phyloP scores from a whole-genome alignment of 2,888 invertebrate genomes.

The Agrotis puta region DNA sequence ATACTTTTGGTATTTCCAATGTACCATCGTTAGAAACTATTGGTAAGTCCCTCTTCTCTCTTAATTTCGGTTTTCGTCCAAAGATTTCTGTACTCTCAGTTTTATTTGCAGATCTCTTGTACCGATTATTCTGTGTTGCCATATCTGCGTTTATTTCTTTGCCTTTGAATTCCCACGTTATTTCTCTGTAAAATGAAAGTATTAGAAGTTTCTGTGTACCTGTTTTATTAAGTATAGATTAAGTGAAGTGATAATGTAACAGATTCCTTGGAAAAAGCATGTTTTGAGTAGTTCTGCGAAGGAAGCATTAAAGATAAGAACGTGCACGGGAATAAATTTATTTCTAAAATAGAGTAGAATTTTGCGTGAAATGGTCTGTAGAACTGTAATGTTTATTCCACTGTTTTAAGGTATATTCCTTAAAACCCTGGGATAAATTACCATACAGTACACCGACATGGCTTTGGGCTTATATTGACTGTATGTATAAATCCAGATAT shows the following conservation, averaged over 20 bases:
- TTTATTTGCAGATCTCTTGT: constrained; percentile 79
- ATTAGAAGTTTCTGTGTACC: constrained; percentile 24
- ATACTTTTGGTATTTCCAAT: constrained; percentile 91
- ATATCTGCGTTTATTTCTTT: constrained; percentile 83
- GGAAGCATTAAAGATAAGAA: constrained; percentile 10
- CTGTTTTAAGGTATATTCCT: no score
- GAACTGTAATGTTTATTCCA: no score
- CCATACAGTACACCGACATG: no score
- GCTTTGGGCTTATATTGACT: no score
- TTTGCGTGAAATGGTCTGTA: background rate
- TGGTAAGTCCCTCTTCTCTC: constrained; percentile 79
- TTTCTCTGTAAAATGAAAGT: constrained; percentile 79
- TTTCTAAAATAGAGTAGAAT: no score
- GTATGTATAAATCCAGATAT: no score
- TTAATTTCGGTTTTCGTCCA: constrained; percentile 88
- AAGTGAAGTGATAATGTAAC: constrained; percentile 23
- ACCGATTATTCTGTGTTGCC: constrained; percentile 77
- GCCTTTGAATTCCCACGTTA: constrained; percentile 88
- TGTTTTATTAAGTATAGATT: constrained; percentile 27
- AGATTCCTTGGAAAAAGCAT: constrained; percentile 17
- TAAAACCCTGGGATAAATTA: no score
- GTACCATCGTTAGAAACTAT: constrained; percentile 87
- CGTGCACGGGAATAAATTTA: background rate
- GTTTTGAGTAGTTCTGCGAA: constrained; percentile 10
- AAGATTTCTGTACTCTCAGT: constrained; percentile 85